Conservation (phyloP, 2,113 vertebrate genomes). For the Vimba vimba region DNA sequence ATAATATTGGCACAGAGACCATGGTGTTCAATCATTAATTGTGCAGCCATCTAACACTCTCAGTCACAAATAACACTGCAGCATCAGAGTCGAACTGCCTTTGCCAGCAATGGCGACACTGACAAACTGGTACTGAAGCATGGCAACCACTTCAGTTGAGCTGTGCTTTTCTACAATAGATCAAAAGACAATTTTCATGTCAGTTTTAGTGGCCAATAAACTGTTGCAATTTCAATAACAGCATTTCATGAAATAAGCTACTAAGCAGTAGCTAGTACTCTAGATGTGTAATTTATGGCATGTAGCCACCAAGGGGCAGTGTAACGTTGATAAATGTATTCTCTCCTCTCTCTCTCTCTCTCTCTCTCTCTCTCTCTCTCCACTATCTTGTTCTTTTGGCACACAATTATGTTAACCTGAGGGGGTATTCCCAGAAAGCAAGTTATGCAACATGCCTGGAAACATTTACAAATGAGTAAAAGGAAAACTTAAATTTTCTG, state of each 20-base stretch:
- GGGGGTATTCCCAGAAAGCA: neutral
- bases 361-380: neutral
- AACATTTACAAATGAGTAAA: neutral
- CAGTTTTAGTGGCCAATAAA: neutral
- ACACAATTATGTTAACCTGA: neutral
- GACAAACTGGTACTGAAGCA: neutral
- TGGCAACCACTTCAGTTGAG: neutral
- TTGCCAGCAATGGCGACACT: neutral
- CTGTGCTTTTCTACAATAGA: neutral
- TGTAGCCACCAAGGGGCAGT: conserved; percentile 41
- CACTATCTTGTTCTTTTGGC: neutral
- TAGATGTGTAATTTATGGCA: neutral
- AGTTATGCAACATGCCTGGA: neutral
- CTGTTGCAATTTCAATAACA: neutral
- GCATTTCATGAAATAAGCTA: neutral
- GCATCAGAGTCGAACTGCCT: neutral
- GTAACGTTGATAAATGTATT: conserved; percentile 18
- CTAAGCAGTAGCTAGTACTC: neutral
- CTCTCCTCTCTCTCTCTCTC: no score
- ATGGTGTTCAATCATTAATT: neutral
- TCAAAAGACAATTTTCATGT: neutral
- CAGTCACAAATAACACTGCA: neutral
- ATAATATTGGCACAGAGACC: neutral
- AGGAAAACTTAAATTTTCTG: neutral
- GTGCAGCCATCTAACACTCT: neutral